Base-by-base conservation (phyloP, 2,888 invertebrate genomes). In the Monochamus alternatus region DNA sequence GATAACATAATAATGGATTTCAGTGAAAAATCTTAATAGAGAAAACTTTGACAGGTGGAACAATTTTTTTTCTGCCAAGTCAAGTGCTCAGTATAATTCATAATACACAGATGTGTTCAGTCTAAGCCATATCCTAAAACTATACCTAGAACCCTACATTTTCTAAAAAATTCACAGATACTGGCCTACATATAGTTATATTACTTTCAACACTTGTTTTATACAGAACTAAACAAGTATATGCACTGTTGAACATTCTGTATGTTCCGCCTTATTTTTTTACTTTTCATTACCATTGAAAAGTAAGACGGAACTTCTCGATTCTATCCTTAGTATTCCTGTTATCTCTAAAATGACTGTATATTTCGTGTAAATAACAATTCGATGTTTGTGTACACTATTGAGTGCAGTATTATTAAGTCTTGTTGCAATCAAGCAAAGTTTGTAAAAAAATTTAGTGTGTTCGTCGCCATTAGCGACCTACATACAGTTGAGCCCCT, bases 401-500 rank as follows among this genome's bases (percentile, higher is more conserved):
- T 71, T 47, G 52, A 76, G 55, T 65, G 64, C 76, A 80, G 75
- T 79, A 80, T 78, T 79, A 78, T 60, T 62, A 44, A 62, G 63
- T 62, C 47, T 73, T 73, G 55, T 66, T 76, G 69, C 43, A 76
- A 76, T 10, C 68, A 79, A 79, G 81, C 80, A 76, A 78, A 76
- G 78, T 77, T 79, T 78, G 79, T 77, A 75, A 78, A 78, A 22
- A 79, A 83, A 80, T 66, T 76, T 73, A 60, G 80, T 82, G 76
- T 80, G 79, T 72, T 75, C 76, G 69, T 73, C 67, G 81, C 81
- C 68, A 58, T 14, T 73, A 65, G 80, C 81, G 60, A 69, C 69
- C 70, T 55, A 58, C 78, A 81, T 80, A 81, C 79, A 47, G 38
- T 74, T 79, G 84, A 85, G 84, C 85, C 84, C 83, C 79, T 78